These are phyloP conservation scores for Cydia strobilella DNA, from an alignment of 1,140 invertebrate species.

Conservation along the genomic window DNA sequence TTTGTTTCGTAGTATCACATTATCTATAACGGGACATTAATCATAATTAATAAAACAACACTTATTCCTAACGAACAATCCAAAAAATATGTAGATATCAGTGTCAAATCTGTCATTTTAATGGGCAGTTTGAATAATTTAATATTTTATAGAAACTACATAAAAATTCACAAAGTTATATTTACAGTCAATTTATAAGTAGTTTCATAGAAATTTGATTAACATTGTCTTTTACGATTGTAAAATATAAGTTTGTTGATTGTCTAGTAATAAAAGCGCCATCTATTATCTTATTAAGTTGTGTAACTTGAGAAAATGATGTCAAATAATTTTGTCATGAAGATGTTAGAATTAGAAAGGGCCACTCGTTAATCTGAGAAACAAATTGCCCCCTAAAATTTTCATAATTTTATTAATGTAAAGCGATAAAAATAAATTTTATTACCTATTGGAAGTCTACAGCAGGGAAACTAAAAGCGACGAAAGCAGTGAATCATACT, in stretches of 20 bases:
- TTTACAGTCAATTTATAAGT: background rate
- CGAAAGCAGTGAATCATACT: no score
- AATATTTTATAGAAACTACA: conserved; percentile 15
- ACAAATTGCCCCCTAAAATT: no score
- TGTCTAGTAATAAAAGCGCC: background rate
- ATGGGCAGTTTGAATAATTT: conserved; percentile 15
- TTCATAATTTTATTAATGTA: no score
- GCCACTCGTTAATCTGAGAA: no score
- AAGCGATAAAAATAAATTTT: no score
- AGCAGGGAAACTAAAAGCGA: no score
- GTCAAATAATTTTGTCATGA: background rate
- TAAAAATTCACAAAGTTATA: conserved; percentile 4
- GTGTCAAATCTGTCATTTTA: conserved; percentile 20
- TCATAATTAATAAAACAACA: conserved; percentile 19
- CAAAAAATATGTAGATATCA: conserved; percentile 14
- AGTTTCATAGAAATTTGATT: background rate
- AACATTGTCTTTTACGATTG: background rate
- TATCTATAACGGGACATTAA: background rate
- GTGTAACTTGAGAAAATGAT: conserved; percentile 8
- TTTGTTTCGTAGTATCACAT: background rate
- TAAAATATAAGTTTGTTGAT: conserved; percentile 14
- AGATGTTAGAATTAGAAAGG: conserved; percentile 1
- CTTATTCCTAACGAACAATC: conserved; percentile 8
- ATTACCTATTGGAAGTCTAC: no score
- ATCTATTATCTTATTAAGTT: conserved; percentile 20